Evolutionary conservation across 2,113 vertebrate genomes (phyloP).

Genomic region (Aleadryas rufinucha): DNA sequence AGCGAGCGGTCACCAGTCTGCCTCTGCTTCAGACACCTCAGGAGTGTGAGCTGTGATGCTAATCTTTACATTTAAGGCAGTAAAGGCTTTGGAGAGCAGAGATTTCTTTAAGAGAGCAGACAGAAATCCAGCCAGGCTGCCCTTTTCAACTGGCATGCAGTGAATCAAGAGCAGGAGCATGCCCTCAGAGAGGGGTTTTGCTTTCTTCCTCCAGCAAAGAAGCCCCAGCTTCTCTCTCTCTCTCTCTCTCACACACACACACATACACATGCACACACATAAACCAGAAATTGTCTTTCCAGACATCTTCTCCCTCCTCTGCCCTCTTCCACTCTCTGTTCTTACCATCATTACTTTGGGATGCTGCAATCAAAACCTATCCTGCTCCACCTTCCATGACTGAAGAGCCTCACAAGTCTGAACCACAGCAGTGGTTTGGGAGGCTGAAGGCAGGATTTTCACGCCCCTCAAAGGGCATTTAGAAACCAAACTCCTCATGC

Average conservation of each 20-base stretch:
- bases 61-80: background rate
- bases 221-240: background rate
- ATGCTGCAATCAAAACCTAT: background rate
- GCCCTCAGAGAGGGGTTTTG: background rate
- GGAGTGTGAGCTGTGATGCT: background rate
- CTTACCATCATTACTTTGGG: background rate
- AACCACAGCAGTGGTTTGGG: background rate
- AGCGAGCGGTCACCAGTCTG: fast-evolving
- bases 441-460: background rate
- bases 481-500: background rate
- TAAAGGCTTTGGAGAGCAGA: background rate
- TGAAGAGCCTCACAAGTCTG: background rate
- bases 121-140: background rate
- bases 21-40: background rate
- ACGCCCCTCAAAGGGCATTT: background rate
- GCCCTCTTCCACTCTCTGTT: background rate
- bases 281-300: background rate
- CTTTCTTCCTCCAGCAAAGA: background rate
- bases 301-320: background rate
- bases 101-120: background rate
- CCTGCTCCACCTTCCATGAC: background rate
- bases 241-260: too few species aligned
- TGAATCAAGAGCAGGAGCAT: background rate
- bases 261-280: background rate
- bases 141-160: background rate